Percentiles rank a stretch among this genome's conserved stretches.
Evolutionary conservation across 2,113 vertebrate species (phyloP).

Genomic region (Poicephalus meyeri): DNA sequence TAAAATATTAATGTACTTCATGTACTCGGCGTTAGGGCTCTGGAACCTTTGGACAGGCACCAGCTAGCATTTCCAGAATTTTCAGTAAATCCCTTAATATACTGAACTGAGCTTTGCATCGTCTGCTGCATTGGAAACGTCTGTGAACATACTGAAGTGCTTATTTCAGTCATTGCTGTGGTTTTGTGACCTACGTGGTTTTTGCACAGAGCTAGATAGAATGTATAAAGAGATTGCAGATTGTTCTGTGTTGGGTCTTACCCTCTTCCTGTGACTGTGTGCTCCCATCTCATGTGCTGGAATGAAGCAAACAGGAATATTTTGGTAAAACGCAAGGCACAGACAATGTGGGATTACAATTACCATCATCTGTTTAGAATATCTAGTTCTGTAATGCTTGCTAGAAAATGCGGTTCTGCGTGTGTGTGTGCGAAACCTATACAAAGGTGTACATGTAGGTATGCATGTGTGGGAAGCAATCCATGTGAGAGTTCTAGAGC

Average conservation of each 20-base stretch:
- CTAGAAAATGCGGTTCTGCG: background rate
- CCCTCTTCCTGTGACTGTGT: rapidly evolving
- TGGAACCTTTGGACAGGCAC: background rate
- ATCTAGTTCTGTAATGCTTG: background rate
- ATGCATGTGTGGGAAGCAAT: background rate
- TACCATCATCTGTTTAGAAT: background rate
- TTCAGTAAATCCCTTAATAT: background rate
- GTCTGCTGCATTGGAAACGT: background rate
- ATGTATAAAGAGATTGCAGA: background rate
- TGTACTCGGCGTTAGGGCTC: background rate
- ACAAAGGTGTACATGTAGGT: background rate
- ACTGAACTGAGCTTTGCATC: background rate
- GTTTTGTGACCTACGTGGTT: background rate
- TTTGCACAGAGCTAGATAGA: background rate
- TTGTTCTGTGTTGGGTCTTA: background rate
- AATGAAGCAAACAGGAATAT: background rate
- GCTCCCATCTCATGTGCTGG: background rate
- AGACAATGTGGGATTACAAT: background rate
- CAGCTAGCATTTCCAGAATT: background rate
- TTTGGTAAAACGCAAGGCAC: background rate
- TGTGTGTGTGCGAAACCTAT: background rate
- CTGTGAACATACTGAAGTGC: background rate
- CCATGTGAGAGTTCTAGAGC: background rate
- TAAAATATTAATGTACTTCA: background rate
- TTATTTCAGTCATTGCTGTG: background rate